Conservation (phyloP, 2,888 invertebrate species). For the Autographa gamma region DNA sequence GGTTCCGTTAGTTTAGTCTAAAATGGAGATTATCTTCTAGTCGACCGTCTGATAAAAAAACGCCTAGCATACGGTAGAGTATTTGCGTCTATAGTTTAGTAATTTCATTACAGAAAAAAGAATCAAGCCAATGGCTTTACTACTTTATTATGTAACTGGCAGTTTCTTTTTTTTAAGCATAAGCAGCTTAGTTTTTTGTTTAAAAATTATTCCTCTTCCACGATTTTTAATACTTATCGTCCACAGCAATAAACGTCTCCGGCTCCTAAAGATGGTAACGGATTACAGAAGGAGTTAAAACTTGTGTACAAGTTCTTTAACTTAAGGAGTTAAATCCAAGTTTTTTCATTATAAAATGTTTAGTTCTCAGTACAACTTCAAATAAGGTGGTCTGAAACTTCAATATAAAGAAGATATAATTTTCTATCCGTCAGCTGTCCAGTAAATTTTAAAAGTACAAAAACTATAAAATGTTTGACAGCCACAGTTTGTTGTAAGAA, state of each 20-base stretch:
- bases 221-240: slow-evolving; percentile 7
- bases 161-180: no score
- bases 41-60: no score
- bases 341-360: slow-evolving; percentile 31
- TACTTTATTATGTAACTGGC: no score
- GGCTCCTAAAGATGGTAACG: background rate
- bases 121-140: no score
- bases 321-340: slow-evolving; percentile 25
- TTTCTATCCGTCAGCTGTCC: background rate
- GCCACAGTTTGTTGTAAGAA: background rate
- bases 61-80: no score
- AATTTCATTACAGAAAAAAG: no score
- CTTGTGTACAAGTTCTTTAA: slow-evolving; percentile 25
- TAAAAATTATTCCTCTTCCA: background rate
- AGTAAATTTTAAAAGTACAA: background rate
- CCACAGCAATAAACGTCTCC: slow-evolving; percentile 1
- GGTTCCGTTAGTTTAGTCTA: no score
- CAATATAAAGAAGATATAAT: background rate
- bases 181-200: no score
- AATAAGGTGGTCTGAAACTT: background rate
- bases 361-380: slow-evolving; percentile 26
- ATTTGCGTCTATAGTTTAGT: no score
- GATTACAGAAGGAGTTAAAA: slow-evolving; percentile 36
- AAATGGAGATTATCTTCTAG: no score
- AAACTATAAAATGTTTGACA: background rate